Evolutionary conservation across 2,888 invertebrate genomes (phyloP), one percentile per base, ranked within the genome.

Genomic region (Strigamia maritima): DNA sequence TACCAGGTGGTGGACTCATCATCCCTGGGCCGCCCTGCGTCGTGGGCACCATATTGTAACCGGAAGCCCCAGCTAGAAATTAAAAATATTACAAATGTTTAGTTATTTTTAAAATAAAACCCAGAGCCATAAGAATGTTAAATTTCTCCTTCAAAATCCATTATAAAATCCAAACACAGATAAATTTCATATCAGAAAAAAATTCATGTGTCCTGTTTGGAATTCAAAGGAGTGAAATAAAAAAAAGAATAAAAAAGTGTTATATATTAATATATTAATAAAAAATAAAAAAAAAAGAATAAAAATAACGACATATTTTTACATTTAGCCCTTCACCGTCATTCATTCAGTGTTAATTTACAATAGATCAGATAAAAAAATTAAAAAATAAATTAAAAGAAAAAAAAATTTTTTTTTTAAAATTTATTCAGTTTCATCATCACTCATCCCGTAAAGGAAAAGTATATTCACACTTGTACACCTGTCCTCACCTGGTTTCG

Each of bases 1-100:
- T 88, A 76, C 87, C 88, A 26, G 85, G 85, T 84, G 94, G 95
- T 83, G 95, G 95, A 80, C 94, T 95, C 94, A 96, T 95, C 93
- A 95, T 94, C 83, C 95, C 95, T 81, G 95, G 93, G 80, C 94
- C 94, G 84, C 95, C 95, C 78, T 81, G 82, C 83, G 94, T 94
- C 82, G 92, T 92, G 83, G 93, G 93, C 81, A 88, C 89, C 93
- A 94, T 92, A 83, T 92, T 93, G 89, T 94, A 94, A 83, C 93
- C 93, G 82, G 93, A 93, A 83, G 93, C 93, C 87, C 92, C 79
- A 35, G 78, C 44, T 70, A 49, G 6, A 44, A 49, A 75, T 16
- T 19, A 49, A 77, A 22, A 60, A 24, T 35, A 31, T 8, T 7
- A 60, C 65, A 60, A 60, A 60, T 8, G 10, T 8, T 8, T 10